Conservation (phyloP, 2,888 invertebrate species). For the Athalia cordata region DNA sequence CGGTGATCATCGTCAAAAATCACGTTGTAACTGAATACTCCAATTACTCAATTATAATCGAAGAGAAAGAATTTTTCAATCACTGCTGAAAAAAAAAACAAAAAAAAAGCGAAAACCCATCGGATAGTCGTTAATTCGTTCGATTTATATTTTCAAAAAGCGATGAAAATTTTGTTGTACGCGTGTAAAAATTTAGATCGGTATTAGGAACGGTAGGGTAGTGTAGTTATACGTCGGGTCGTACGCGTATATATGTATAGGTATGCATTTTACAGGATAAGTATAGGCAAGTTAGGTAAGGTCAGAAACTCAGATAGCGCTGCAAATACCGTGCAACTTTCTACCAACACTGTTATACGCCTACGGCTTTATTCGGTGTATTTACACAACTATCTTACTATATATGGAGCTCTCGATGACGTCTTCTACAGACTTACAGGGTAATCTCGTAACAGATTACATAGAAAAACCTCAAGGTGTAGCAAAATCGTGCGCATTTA, state of each 20-base stretch:
- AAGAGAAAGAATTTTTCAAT: too few species aligned
- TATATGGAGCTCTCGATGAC: conserved; percentile 3
- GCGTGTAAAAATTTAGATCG: neutral
- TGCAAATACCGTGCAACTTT: conserved; percentile 49
- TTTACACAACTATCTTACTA: neutral
- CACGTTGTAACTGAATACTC: too few species aligned
- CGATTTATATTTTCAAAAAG: too few species aligned
- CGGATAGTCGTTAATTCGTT: too few species aligned
- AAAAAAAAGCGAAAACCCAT: too few species aligned
- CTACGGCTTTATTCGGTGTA: conserved; percentile 6
- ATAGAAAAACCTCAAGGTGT: neutral
- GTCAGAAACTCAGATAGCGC: conserved; percentile 28
- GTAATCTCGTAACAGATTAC: neutral
- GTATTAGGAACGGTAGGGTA: neutral
- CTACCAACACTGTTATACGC: conserved; percentile 53
- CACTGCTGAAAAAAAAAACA: too few species aligned
- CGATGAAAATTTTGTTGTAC: too few species aligned
- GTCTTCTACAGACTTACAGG: neutral
- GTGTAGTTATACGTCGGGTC: too few species aligned
- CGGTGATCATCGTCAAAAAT: too few species aligned
- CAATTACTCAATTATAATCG: too few species aligned
- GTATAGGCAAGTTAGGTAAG: conserved; percentile 34
- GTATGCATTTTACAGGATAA: conserved; percentile 16
- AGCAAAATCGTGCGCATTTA: too few species aligned
- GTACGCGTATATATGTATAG: too few species aligned